Base-by-base conservation (phyloP, 2,888 invertebrate genomes). In the Eilema depressum region DNA sequence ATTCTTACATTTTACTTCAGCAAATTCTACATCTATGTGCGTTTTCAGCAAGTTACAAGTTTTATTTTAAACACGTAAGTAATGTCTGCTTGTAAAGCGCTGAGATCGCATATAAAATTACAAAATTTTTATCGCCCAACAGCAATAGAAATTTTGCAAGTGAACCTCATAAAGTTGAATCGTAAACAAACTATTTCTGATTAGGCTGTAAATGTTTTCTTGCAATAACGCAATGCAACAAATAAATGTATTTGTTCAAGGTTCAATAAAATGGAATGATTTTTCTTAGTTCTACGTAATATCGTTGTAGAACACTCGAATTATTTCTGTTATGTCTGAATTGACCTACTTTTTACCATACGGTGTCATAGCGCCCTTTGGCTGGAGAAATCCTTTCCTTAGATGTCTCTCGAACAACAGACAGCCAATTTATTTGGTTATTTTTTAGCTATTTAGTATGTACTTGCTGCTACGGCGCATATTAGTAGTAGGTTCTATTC, bases 171-270 rank as follows among this genome's bases (percentile, higher is more conserved):
- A 92, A 92, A 92, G 85, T 87, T 73, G 78, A 87, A 87, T 90
- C 91, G 90, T 91, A 92, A 92, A 91, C 87, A 83, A 86, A 89
- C 87, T 88, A 89, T 91, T 92, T 91, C 83, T 88, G 91, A 91
- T 91, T 87, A 89, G 83, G 82, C 87, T 85, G 77, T 84, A 70
- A 83, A 85, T 80, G 78, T 83, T 84, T 78, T 83, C 80, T 84
- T 74, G 77, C 77, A 79, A 59, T 76, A 75, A 70, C 66, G 75
- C 75, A 74, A 76, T 30, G 61, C 56, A 70, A 81, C 76, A 81
- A 78, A 78, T 69, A 72, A 79, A 76, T 78, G 71, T 74, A 81
- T 77, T 78, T 63, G n/a, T 71, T 75, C 76, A 73, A 83, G 76
- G 77, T 70, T 73, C 14, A 53, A 56, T 65, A 68, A 73, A 83